These are phyloP conservation scores for Campoplex nolae DNA, from an alignment of 2,888 invertebrate genomes.

Conservation along the genomic window DNA sequence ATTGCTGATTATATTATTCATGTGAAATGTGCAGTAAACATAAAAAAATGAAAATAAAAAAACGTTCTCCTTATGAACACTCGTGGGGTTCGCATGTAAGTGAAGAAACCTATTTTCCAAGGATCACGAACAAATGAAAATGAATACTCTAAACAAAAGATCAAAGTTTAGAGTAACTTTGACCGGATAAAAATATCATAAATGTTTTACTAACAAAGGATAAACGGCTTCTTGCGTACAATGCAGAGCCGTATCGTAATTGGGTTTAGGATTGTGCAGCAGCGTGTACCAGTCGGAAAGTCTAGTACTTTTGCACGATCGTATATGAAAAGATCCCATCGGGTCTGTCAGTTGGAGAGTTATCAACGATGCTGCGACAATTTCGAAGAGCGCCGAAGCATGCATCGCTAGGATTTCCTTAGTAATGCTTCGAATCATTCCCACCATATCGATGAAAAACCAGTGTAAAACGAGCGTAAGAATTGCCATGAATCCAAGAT, in stretches of 20 bases:
- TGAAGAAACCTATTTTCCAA: background rate
- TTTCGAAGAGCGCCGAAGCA: slow-evolving; percentile 93
- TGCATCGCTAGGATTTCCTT: slow-evolving; percentile 92
- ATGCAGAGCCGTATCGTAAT: slow-evolving; percentile 94
- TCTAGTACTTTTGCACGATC: slow-evolving; percentile 92
- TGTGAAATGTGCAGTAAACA: no score
- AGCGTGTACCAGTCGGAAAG: slow-evolving; percentile 99
- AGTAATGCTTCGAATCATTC: slow-evolving; percentile 90
- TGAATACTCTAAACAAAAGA: background rate
- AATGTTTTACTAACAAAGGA: slow-evolving; percentile 91
- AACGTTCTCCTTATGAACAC: no score
- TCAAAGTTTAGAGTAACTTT: background rate
- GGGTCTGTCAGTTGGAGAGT: slow-evolving; percentile 94
- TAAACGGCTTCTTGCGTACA: slow-evolving; percentile 99
- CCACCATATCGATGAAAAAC: slow-evolving; percentile 95
- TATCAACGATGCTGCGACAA: slow-evolving; percentile 90
- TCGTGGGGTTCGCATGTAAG: background rate
- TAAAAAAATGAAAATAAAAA: no score
- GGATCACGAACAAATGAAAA: background rate
- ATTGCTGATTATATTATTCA: no score
- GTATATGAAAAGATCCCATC: slow-evolving; percentile 90
- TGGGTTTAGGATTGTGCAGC: slow-evolving; percentile 96
- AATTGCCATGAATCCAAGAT: slow-evolving; percentile 96
- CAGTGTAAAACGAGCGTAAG: slow-evolving; percentile 95
- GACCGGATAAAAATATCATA: background rate